phyloP scores from a whole-genome alignment of 1,140 invertebrate species.

The Carposina sasakii region DNA sequence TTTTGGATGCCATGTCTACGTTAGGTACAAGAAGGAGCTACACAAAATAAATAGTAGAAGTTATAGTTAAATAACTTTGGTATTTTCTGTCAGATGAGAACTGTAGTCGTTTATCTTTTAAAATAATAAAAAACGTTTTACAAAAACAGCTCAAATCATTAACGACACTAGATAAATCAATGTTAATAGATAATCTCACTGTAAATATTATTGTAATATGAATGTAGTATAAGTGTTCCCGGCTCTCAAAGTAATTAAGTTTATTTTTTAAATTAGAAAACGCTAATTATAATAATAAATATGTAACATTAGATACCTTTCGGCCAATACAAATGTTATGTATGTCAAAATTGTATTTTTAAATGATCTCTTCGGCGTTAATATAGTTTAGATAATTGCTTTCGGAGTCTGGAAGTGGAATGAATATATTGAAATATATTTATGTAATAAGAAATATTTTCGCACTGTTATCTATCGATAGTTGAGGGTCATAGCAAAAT shows the following conservation, averaged over 20 bases:
- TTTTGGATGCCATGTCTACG: constrained; percentile 41
- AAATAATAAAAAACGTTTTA: constrained; percentile 31
- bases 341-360: constrained; percentile 68
- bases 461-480: constrained; percentile 63
- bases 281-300: constrained; percentile 50
- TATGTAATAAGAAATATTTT: constrained; percentile 66
- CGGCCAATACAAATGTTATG: constrained; percentile 62
- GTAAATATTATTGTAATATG: constrained; percentile 65
- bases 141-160: constrained; percentile 64
- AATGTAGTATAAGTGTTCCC: constrained; percentile 59
- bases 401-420: constrained; percentile 67
- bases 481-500: no score
- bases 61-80: constrained; percentile 7
- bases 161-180: constrained; percentile 67
- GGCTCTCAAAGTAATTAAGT: constrained; percentile 71
- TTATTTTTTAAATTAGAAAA: constrained; percentile 58
- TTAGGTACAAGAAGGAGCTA: background rate
- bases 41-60: no score
- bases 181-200: constrained; percentile 69
- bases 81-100: constrained; percentile 21
- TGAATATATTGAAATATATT: constrained; percentile 69
- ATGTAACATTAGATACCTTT: constrained; percentile 52
- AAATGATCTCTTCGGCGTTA: constrained; percentile 68
- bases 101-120: constrained; percentile 31
- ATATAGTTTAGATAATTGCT: constrained; percentile 60